These are phyloP conservation scores for Scaptomyza polygonia DNA, from an alignment of 2,888 invertebrate genomes.

Conservation along the genomic window DNA sequence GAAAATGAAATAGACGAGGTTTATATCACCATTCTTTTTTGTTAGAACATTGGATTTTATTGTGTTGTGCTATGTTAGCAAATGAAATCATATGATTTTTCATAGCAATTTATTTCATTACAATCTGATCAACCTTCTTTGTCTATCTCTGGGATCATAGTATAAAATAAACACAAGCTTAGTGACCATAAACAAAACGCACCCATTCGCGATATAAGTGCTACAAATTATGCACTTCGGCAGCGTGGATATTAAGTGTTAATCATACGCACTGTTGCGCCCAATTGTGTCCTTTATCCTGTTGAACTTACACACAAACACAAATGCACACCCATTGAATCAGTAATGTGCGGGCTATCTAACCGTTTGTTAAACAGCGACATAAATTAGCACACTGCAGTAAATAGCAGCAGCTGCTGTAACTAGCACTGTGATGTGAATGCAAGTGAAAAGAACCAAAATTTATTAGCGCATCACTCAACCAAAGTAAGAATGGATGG, in stretches of 20 bases:
- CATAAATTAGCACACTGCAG: constrained; percentile 20
- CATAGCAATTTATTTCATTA: background rate
- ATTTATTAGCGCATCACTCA: constrained; percentile 74
- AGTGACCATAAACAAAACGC: constrained; percentile 18
- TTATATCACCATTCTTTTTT: background rate
- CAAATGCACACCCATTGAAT: background rate
- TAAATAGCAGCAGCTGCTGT: constrained; percentile 8
- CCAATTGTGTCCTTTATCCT: constrained; percentile 32
- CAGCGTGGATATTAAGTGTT: constrained; percentile 45
- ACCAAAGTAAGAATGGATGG: constrained; percentile 50
- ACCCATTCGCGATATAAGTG: constrained; percentile 5
- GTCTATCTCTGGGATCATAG: background rate
- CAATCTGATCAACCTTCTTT: constrained; percentile 1
- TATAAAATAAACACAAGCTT: background rate
- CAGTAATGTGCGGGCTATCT: constrained; percentile 16
- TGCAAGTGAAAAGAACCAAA: constrained; percentile 48
- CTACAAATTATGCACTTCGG: constrained; percentile 47
- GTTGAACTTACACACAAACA: background rate
- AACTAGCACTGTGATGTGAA: constrained; percentile 38
- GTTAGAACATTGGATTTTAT: background rate
- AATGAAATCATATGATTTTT: background rate
- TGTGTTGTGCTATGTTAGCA: background rate
- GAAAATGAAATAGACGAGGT: background rate
- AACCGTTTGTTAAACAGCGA: constrained; percentile 30
- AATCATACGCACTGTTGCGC: constrained; percentile 70